Evolutionary conservation across 2,888 invertebrate genomes (phyloP), one percentile per base, ranked within the genome.

Genomic region (Tubiluchus corallicola): DNA sequence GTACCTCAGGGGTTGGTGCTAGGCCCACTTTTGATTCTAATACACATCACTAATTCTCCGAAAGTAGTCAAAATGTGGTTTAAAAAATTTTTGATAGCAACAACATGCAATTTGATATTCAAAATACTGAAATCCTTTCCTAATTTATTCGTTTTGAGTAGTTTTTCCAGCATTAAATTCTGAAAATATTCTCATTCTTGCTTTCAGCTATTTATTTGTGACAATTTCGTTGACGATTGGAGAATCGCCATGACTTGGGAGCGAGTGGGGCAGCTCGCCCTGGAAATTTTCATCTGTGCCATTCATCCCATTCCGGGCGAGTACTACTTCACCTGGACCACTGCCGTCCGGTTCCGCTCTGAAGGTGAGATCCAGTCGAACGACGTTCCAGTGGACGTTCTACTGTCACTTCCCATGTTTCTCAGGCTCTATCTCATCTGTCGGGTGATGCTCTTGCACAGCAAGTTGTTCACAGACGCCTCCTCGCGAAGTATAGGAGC

Each of bases 201-300:
- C n/a, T 73, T 74, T 39, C 76, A 98, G 94, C 77, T 98, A 71
- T 98, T 96, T 74, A 94, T 96, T 83, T 92, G 96, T 72, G 96
- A 98, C 76, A 99, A 98, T 74, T 94, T 94, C 72, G 92, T 96
- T 54, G 98, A 99, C 68, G 98, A 98, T 73, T 99, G 98, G 98
- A 76, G 96, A 64, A 98, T 99, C 70, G 96, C 96, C 60, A 90
- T 98, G 82, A 96, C 94, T 56, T 88, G 87, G 81, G 88, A 92
- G 69, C 75, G 96, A 67, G 82, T 92, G 68, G 75, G 63, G 20
- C 67, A 67, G 52, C 88, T 94, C 63, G 73, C 77, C 48, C 72
- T 88, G 61, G 96, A 98, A 71, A 74, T 98, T 57, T 70, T 79
- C 56, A 85, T 96, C 63, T 98, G 98, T 70, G 88, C 90, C 58